These are phyloP conservation scores for Mechanitis messenoides DNA, from an alignment of 2,888 invertebrate genomes.

Conservation along the genomic window DNA sequence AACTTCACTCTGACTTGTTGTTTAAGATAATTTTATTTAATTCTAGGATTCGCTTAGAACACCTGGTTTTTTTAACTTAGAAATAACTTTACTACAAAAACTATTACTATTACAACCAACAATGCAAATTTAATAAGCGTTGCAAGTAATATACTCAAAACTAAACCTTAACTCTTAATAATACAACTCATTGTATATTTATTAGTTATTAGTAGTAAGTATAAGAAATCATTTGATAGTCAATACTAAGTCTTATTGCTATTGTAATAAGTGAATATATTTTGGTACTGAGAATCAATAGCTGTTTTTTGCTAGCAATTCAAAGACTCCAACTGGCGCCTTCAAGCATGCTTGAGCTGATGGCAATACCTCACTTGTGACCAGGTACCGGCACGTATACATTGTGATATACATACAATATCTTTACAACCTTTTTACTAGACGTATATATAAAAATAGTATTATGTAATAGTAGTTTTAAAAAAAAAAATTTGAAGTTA, in stretches of 20 bases:
- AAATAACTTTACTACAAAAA: conserved; percentile 18
- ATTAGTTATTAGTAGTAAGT: conserved; percentile 8
- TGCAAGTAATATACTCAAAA: conserved; percentile 14
- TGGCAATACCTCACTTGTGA: conserved; percentile 36
- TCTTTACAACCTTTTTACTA: too few relatives aligned
- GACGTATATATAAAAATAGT: too few relatives aligned
- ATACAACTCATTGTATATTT: conserved; percentile 20
- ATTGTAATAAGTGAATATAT: conserved; percentile 5
- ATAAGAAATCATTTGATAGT: conserved; percentile 11
- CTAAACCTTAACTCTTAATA: conserved; percentile 16
- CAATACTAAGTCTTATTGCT: conserved; percentile 13
- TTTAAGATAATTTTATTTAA: not conserved
- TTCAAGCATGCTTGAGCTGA: conserved; percentile 55
- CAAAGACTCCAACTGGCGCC: conserved; percentile 47
- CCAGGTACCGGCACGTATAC: conserved; percentile 26
- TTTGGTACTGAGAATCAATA: not conserved
- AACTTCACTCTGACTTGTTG: too few relatives aligned
- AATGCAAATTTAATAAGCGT: conserved; percentile 24
- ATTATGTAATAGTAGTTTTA: too few relatives aligned
- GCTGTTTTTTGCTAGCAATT: conserved; percentile 32
- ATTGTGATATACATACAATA: conserved; percentile 16
- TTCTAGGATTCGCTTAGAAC: not conserved
- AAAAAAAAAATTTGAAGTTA: too few relatives aligned
- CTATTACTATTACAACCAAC: conserved; percentile 15
- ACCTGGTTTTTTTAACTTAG: conserved; percentile 5